A percentile compares a stretch with the other conserved stretches of the same genome.
phyloP scores from a whole-genome alignment of 2,888 invertebrate species.

The Pteria penguin region DNA sequence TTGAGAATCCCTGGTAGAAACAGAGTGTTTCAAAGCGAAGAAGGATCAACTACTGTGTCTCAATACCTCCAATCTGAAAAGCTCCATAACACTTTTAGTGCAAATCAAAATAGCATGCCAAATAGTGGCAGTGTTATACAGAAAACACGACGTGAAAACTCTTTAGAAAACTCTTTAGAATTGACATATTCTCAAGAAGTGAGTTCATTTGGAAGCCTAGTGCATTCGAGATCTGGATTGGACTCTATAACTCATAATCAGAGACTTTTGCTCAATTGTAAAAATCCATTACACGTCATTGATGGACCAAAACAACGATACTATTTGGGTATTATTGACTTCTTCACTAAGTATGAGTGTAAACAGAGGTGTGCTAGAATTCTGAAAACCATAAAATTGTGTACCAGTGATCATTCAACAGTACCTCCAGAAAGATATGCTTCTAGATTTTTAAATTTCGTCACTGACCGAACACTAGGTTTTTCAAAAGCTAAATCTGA shows the following conservation, averaged over 20 bases:
- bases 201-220: background rate
- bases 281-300: conserved; percentile 72
- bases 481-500: too few relatives aligned
- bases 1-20: too few relatives aligned
- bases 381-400: conserved; percentile 66
- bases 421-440: conserved; percentile 67
- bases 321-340: conserved; percentile 74
- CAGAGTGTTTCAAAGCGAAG: too few relatives aligned
- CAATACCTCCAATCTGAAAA: too few relatives aligned
- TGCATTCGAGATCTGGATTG: background rate
- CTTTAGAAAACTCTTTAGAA: too few relatives aligned
- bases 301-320: conserved; percentile 68
- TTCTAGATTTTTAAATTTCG: conserved; percentile 63
- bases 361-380: conserved; percentile 60
- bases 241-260: conserved; percentile 43
- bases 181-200: too few relatives aligned
- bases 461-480: conserved; percentile 56
- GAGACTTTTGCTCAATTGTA: conserved; percentile 66
- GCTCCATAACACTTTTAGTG: too few relatives aligned
- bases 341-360: conserved; percentile 69
- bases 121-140: background rate
- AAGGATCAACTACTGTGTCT: too few relatives aligned
- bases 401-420: conserved; percentile 71
- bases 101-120: too few relatives aligned
- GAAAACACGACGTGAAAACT: background rate